Evolutionary conservation across 2,113 vertebrate genomes (phyloP), one percentile per base, ranked within the genome.

Genomic region (Anoura caudifer): DNA sequence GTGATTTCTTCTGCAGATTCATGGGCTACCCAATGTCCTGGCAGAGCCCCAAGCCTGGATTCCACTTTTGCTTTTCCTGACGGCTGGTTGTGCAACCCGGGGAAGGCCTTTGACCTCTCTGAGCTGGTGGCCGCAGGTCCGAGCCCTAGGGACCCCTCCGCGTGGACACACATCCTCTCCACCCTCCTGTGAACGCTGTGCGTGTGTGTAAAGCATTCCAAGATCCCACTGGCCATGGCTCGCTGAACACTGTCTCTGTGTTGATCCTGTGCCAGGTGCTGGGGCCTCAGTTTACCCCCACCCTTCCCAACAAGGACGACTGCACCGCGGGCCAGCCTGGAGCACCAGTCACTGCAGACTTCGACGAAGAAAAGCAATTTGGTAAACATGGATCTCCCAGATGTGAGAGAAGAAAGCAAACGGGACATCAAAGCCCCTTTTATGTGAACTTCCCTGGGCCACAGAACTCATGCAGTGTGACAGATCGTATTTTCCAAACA

Each of bases 371-470:
- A 65, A 65, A 87, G 69, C 67, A 15, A 8, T 52, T 79, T 61
- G 75, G 86, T 45, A 63, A 85, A 54, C 47, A 45, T 4, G n/a
- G 65, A 15, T 75, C 90, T 76, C 67, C 90, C 87, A 73, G 70
- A 77, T 47, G 41, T 59, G 82, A 69, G 70, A 69, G 56, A n/a
- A 36, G 56, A 72, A 82, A 17, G 28, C 36, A 73, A 41, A 56
- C 0, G 50, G 20, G 36, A 61, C 67, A 65, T 81, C 80, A 41
- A 81, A 70, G 87, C 11, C 59, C 59, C 89, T 77, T 83, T 69
- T 6, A 43, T n/a, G 83, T 28, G 69, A 52, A 87, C 56, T 56
- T 24, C 41, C 52, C 17, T 4, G 41, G 87, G 67, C 76, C 77
- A 28, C 28, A 17, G 90, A 56, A 28, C 63, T 43, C 72, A 26